Conservation (phyloP, 2,888 invertebrate species). For the Leptinotarsa peninsularis region DNA sequence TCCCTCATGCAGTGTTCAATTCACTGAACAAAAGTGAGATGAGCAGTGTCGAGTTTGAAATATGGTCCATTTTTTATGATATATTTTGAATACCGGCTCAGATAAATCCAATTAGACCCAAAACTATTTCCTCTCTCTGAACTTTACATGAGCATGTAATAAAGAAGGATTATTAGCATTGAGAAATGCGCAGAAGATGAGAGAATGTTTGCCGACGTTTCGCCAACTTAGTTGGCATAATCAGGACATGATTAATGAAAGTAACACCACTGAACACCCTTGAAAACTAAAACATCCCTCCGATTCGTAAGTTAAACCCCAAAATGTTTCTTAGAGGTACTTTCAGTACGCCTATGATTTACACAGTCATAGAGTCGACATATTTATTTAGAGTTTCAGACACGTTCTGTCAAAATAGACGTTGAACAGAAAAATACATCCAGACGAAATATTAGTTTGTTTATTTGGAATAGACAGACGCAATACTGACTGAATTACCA, state of each 20-base stretch:
- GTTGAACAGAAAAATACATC: constrained; percentile 36
- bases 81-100: no score
- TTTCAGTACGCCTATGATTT: constrained; percentile 17
- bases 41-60: no score
- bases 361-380: background rate
- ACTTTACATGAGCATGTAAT: no score
- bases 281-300: background rate
- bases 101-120: no score
- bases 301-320: background rate
- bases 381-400: constrained; percentile 37
- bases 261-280: background rate
- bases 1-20: no score
- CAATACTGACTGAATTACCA: background rate
- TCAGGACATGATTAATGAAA: background rate
- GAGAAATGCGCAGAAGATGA: no score
- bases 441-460: constrained; percentile 30
- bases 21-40: no score
- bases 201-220: no score
- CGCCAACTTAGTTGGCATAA: background rate
- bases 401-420: constrained; percentile 37
- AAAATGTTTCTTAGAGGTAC: background rate
- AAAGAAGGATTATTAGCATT: no score
- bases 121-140: no score
- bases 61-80: no score
- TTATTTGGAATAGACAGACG: constrained; percentile 23